Percentiles rank a stretch among this genome's conserved stretches.
Conservation (phyloP, 2,888 invertebrate species). For the Leptodirus hochenwartii region DNA sequence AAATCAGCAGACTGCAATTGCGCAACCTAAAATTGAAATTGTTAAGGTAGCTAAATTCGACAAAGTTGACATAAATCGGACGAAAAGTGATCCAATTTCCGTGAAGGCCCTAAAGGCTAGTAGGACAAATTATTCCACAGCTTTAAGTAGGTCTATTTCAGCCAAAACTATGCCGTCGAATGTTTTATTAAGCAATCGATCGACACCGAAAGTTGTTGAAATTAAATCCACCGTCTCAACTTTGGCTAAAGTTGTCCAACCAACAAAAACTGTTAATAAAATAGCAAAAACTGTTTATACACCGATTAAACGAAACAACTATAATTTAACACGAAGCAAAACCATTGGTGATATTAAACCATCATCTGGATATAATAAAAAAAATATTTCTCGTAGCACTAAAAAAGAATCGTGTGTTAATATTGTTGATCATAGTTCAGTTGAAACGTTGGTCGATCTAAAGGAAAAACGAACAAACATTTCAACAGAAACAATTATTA, state of each 20-base stretch:
- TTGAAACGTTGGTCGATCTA: constrained; percentile 24
- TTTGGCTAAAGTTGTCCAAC: constrained; percentile 17
- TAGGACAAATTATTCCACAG: constrained; percentile 23
- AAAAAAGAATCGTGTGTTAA: constrained; percentile 4
- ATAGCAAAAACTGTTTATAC: not conserved
- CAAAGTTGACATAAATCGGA: too few species aligned
- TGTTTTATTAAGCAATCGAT: too few species aligned
- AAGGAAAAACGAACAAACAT: constrained; percentile 26
- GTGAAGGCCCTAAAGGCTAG: too few species aligned
- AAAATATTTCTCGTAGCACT: not conserved
- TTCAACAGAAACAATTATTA: constrained; percentile 37
- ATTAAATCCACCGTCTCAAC: too few species aligned
- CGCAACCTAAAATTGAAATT: too few species aligned
- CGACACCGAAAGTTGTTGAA: constrained; percentile 17
- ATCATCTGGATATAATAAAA: constrained; percentile 1
- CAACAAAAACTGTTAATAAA: constrained; percentile 7
- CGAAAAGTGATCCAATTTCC: too few species aligned
- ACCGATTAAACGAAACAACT: not conserved
- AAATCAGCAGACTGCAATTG: too few species aligned
- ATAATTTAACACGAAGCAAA: constrained; percentile 17
- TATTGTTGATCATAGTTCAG: constrained; percentile 19
- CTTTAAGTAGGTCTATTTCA: constrained; percentile 25
- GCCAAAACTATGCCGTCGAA: constrained; percentile 18
- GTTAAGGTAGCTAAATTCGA: too few species aligned
- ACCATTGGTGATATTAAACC: constrained; percentile 26